phyloP scores from a whole-genome alignment of 2,797 vertebrate genomes.

The Distichodus sexfasciatus region DNA sequence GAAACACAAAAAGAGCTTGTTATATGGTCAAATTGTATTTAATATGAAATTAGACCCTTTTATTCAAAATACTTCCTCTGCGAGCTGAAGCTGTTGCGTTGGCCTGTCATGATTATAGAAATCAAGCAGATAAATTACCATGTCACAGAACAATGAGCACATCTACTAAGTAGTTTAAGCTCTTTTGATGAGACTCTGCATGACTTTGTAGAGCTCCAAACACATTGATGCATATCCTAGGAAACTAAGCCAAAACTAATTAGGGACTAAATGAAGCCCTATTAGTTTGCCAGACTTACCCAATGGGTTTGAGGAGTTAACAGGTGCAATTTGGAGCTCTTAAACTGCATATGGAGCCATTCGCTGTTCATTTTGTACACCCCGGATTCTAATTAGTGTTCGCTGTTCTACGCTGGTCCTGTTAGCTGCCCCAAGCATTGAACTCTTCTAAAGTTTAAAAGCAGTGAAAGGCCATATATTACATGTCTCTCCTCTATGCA shows the following conservation, averaged over 20 bases:
- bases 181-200: neutral
- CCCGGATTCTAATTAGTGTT: neutral
- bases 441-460: neutral
- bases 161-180: neutral
- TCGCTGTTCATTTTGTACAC: neutral
- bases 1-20: too few relatives aligned
- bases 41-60: too few relatives aligned
- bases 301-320: conserved; percentile 18
- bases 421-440: neutral
- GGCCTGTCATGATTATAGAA: too few relatives aligned
- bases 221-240: neutral
- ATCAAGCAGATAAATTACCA: too few relatives aligned
- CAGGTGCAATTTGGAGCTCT: conserved; percentile 30
- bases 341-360: conserved; percentile 3
- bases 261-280: conserved; percentile 37
- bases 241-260: conserved; percentile 32
- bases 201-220: neutral
- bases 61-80: too few relatives aligned
- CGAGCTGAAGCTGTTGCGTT: too few relatives aligned
- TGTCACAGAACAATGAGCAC: neutral
- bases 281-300: conserved; percentile 35
- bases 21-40: too few relatives aligned
- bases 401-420: neutral
- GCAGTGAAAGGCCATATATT: conserved; percentile 1
- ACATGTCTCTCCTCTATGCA: neutral